These are phyloP conservation scores for Anarrhichthys ocellatus DNA, from an alignment of 2,113 vertebrate genomes.

Conservation along the genomic window DNA sequence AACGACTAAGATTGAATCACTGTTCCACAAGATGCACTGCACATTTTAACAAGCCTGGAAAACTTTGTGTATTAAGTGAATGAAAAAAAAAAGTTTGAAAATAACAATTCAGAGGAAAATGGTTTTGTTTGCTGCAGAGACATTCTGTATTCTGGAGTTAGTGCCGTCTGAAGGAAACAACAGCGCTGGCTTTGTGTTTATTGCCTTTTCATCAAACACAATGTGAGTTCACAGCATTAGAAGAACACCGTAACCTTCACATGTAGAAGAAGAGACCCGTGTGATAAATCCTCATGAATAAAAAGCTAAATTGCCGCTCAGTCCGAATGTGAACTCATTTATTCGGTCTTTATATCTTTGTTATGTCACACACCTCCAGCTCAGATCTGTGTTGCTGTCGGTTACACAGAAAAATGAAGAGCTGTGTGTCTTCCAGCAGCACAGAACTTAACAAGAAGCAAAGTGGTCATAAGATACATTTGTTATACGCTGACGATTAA, in stretches of 20 bases:
- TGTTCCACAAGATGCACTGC: constrained; percentile 10
- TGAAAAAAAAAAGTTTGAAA: constrained; percentile 18
- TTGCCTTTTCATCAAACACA: constrained; percentile 1
- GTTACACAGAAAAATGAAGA: not conserved
- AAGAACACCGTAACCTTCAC: not conserved
- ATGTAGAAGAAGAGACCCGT: not conserved
- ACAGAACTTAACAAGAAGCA: not conserved
- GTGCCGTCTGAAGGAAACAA: not conserved
- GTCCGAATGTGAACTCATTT: not conserved
- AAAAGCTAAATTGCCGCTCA: no score
- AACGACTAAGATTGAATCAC: constrained; percentile 42
- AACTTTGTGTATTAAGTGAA: constrained; percentile 26
- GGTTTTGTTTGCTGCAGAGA: constrained; percentile 45
- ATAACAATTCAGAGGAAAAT: constrained; percentile 50
- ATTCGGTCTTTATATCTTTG: not conserved
- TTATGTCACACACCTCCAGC: not conserved
- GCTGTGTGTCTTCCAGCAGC: not conserved
- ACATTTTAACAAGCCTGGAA: constrained; percentile 40
- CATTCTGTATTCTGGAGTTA: not conserved
- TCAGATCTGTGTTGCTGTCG: not conserved
- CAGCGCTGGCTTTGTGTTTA: not conserved
- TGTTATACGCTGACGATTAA: not conserved
- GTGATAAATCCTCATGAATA: not conserved
- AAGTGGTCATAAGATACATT: no score
- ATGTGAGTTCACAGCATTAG: not conserved